Percentiles rank a stretch among this genome's conserved stretches.
Evolutionary conservation across 1,140 invertebrate species (phyloP).

Genomic region (Harpegnathos saltator): DNA sequence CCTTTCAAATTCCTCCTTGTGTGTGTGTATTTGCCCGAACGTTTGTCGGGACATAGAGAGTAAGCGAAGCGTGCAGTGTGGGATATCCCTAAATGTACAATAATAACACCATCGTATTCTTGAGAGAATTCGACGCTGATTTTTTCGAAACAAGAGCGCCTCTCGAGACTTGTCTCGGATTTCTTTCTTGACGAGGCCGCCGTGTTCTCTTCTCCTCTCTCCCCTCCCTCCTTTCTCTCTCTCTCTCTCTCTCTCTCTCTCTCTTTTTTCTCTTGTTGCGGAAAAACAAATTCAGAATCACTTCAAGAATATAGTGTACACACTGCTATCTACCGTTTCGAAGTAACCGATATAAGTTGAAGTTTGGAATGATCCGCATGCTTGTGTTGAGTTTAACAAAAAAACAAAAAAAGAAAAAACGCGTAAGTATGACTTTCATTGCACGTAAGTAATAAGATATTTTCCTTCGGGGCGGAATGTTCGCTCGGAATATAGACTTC

Average conservation of each 20-base stretch:
- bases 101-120: slow-evolving; percentile 1
- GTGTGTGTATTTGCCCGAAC: neutral
- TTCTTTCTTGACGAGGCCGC: neutral
- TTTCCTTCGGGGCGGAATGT: slow-evolving; percentile 12
- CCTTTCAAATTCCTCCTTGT: neutral
- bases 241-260: too few relatives aligned
- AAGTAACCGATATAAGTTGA: neutral
- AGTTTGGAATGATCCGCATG: neutral
- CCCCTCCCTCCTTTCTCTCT: too few relatives aligned
- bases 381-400: neutral
- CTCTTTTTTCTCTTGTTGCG: slow-evolving; percentile 5
- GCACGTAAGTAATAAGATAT: neutral
- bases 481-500: too few relatives aligned
- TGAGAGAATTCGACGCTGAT: slow-evolving; percentile 8
- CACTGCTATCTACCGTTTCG: neutral
- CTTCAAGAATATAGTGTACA: slow-evolving; percentile 23
- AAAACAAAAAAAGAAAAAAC: too few relatives aligned
- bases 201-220: neutral
- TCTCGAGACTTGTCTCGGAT: neutral
- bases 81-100: neutral
- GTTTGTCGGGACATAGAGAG: neutral
- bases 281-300: slow-evolving; percentile 6
- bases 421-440: slow-evolving; percentile 7
- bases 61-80: neutral
- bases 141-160: slow-evolving; percentile 11